Base-by-base conservation (phyloP, 2,888 invertebrate species). In the Microlaimidae sp. region DNA sequence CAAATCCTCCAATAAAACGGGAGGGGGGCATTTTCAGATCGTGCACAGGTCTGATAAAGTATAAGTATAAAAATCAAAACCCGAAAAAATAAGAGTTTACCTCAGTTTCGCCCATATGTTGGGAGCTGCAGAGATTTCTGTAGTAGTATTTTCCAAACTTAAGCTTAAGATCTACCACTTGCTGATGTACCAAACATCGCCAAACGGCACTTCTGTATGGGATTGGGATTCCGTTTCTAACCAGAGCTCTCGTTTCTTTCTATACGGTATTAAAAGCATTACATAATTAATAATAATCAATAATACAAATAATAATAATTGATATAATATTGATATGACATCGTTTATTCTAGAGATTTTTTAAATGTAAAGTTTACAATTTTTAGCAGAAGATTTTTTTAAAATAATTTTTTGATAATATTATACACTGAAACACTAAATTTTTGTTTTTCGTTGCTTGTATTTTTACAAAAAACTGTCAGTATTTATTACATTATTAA, bases 101-200 rank as follows among this genome's bases (percentile, higher is more conserved):
- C 58, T 73, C 69, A 45, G 73, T 70, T 55, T 75, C 74, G 40
- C 70, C 69, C 7, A 71, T 63, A 24, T 61, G 64, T 24, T 62
- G 65, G 48, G 66, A 61, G 59, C 69, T 72, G 61, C 73, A 73
- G 32, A 75, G 64, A 59, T 72, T 73, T 42, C 70, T 66, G 65
- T 67, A 75, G 62, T 75, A 75, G 61, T 74, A 70, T 23, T 66
- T 67, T 48, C 75, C 75, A 61, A 71, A 71, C 25, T 70, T 69
- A 24, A 64, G 61, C 55, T 73, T 71, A 41, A 73, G 60, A 56
- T 74, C 73, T 17, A 60, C 58, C 17, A 72, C 65, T 55, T 68
- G 62, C 52, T 60, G 59, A 40, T 65, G 60, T 4, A 71, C 64
- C 25, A 74, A 62, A 24, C 63, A 60, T 19, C 64, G 61, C 74